Base-by-base conservation (phyloP, 35 echinoderm and acorn worm species). In the Lytechinus variegatus region DNA sequence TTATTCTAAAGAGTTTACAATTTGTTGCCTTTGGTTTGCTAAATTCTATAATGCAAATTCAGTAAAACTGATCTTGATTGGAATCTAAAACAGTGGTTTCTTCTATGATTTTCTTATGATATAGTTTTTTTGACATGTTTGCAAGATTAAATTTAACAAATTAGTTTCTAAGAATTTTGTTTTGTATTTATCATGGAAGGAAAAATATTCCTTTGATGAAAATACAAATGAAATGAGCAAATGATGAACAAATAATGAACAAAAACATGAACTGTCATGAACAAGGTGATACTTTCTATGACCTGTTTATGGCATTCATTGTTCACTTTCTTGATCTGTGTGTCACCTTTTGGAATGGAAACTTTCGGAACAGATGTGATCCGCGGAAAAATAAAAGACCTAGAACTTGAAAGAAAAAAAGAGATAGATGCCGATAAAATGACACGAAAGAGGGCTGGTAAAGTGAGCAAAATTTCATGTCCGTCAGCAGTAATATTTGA, bases 401-500 rank as follows among this genome's bases (percentile, higher is more conserved):
- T 79, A 79, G 66, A 79, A 79, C 66, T 79, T 79, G 66, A 79
- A 79, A 79, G 66, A 79, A 79, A 24, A 44, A 79, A 71, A 71
- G 61, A 71, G 61, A 71, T 24, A 79, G 66, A 79, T 79, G 66
- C 66, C 66, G 66, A 79, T 79, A 79, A 24, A 79, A 79, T 16
- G 66, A 79, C 66, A 24, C 19, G 13, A 71, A 13, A 71, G 19
- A 71, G 52, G n/a, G 88, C 52, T 52, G 88, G 88, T 12, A 90
- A 90, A 90, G 88, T 90, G 88, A 90, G 10, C n/a, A 93, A 57
- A 93, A 93, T 93, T 93, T 93, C 92, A 79, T 54, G 53, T 93
- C 92, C 54, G 53, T 93, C 92, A 93, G 92, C 92, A 93, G 54
- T 52, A 93, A 93, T 53, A 93, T 93, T 93, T 93, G 9, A 93